Evolutionary conservation across 2,888 invertebrate species (phyloP), one percentile per base, ranked within the genome.

Genomic region (Conistra vaccinii): DNA sequence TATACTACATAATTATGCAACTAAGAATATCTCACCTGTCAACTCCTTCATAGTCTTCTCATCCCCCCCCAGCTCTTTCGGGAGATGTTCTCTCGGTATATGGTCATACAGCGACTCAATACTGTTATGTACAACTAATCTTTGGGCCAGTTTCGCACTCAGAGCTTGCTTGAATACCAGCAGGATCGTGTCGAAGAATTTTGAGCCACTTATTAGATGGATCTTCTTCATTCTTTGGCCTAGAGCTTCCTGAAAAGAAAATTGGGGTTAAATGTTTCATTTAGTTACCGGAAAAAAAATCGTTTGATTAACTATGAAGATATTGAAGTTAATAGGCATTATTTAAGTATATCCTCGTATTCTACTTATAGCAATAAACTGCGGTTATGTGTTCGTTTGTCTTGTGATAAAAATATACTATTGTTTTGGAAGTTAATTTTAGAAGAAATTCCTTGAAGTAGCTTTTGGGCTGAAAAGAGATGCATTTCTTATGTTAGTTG

Each of bases 41-140:
- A 91, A 57, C 65, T 90, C 88, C 7, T 82, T 76, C 0, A 89
- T 32, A 29, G 84, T 75, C 29, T 66, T 86, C 9, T 86, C 90
- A 32, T 83, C 67, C 0, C 92, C 92, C 0, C 91, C 92, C 32
- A 86, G 88, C 0, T 92, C 92, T 45, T 67, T 57, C 0, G 92
- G 92, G 10, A 92, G 71, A 7, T 84, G 68, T 3, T 90, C 89
- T 67, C 72, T 88, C 0, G 89, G 86, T 26, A 92, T 51, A n/a
- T 75, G 73, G 0, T 90, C 74, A 55, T 89, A 76, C 2, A 92
- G 65, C 0, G 89, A 79, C 5, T 92, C 90, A 5, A 88, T 6
- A 53, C 63, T 81, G 3, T 74, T 65, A n/a, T 91, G 91, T 1
- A 90, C 71, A 5, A 87, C 55, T 4, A 92, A 60, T 55, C 91